Evolutionary conservation across 2,888 invertebrate species (phyloP), one percentile per base, ranked within the genome.

Genomic region (Eristalis intricaria): DNA sequence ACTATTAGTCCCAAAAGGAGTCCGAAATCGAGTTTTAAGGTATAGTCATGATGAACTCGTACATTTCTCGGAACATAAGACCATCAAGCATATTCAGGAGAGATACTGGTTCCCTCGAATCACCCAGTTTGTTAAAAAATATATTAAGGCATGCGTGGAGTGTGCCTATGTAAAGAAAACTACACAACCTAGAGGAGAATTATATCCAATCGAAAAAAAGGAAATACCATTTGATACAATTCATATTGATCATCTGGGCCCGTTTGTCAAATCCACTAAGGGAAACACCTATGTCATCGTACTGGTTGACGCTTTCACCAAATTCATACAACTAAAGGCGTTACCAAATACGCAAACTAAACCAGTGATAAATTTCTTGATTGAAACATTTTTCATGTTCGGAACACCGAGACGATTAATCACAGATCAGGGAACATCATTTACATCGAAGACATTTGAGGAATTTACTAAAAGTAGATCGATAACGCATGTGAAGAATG

Each of bases 301-400:
- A 13, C 40, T 40, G 1, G 13, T 40, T 40, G 40, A 40, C 15
- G 40, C 40, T 40, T 40, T 40, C 40, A 40, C 40, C 40, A 40
- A 40, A 13, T 13, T 40, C 13, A 40, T 38, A 8, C 38, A 38
- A 38, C 3, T 5, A n/a, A 69, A 69, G 35, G 56, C 56, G 2
- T 19, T 75, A 5, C n/a, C 58, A 5, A 58, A 23, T 15, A 75
- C 75, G 4, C 76, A 66, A 29, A 26, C 66, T 58, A 66, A 76
- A 23, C 66, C 76, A 7, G 66, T 76, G 1, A 23, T 77, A 15
- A 40, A 77, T n/a, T 77, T 77, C 13, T 19, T 77, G 4, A 50
- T 26, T 8, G 69, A 63, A 10, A 23, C 11, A 15, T 60, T 61
- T n/a, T 77, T 40, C 13, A 68, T 40, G 10, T 66, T 35, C n/a